phyloP scores from a whole-genome alignment of 2,888 invertebrate species.

The Drepana falcataria region DNA sequence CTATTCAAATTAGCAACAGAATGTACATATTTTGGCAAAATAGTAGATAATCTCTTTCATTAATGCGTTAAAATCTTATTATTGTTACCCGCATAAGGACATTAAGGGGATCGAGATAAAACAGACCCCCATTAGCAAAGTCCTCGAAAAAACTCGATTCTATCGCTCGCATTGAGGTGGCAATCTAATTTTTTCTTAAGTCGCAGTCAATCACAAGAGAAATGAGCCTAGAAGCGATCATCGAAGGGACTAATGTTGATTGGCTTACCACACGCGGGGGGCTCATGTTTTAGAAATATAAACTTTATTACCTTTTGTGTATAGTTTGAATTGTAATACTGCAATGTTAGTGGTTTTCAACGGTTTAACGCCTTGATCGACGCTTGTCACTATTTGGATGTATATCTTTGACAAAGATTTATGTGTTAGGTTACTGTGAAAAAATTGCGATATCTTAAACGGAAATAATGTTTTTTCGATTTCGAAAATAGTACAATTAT shows the following conservation, averaged over 20 bases:
- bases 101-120: conserved; percentile 74
- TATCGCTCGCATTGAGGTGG: conserved; percentile 68
- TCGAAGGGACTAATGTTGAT: conserved; percentile 72
- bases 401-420: conserved; percentile 60
- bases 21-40: too few species aligned
- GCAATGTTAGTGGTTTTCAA: conserved; percentile 1
- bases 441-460: conserved; percentile 7
- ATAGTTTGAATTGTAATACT: conserved; percentile 14
- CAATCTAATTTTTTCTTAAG: conserved; percentile 72
- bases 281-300: conserved; percentile 15
- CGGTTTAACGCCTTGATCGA: conserved; percentile 26
- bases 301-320: conserved; percentile 22
- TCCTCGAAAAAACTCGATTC: conserved; percentile 64
- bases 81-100: conserved; percentile 73
- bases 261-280: conserved; percentile 44
- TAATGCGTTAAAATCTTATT: conserved; percentile 75
- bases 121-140: conserved; percentile 72
- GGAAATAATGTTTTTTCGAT: conserved; percentile 2
- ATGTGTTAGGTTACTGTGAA: conserved; percentile 29
- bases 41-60: conserved; percentile 48
- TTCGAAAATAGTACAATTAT: background rate
- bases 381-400: conserved; percentile 41
- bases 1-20: too few species aligned
- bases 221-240: conserved; percentile 66
- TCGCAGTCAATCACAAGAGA: conserved; percentile 69